Base-by-base conservation (phyloP, 2,113 vertebrate species). In the Pseudorectes ferrugineus region DNA sequence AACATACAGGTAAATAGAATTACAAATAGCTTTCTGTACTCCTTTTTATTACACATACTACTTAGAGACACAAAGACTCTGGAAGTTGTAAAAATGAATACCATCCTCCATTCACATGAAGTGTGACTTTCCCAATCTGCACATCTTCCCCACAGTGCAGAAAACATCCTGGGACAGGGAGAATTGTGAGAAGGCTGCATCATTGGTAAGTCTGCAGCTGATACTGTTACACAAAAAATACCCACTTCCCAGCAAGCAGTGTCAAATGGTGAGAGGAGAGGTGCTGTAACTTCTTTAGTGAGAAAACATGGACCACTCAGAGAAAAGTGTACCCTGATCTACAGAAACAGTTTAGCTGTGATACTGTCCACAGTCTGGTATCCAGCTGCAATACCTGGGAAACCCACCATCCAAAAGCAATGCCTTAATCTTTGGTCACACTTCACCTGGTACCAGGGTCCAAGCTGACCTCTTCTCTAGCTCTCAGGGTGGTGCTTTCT, bases 281-380 rank as follows among this genome's bases (percentile, higher is more conserved):
- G 8, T 8, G 8, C 45, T 62, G 12, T 45, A 63, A 35, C 15
- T 63, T 82, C 52, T 75, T 78, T 4, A 31, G 14, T n/a, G 66
- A 54, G 33, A 33, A 82, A 52, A 54, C 0, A 0, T 14, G 14
- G 42, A 43, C 28, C 4, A 31, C 9, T 31, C 6, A 19, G 57
- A 54, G 43, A 31, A 61, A 62, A 84, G 9, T 22, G 86, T 38
- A 42, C 25, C 14, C 22, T 49, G 14, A 54, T 23, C 31, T 42
- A 26, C 0, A 4, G 28, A 67, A 57, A 25, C 0, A 1, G 9
- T 49, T 49, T 33, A 45, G 18, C 36, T 68, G 25, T 46, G 42
- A 29, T 28, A 42, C 42, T 46, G 38, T 52, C 57, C 24, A 21
- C 19, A 43, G 20, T 43, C 48, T 71, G 24, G 38, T 29, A 65